Evolutionary conservation across 2,888 invertebrate species (phyloP).

Genomic region (Papilio protenor): DNA sequence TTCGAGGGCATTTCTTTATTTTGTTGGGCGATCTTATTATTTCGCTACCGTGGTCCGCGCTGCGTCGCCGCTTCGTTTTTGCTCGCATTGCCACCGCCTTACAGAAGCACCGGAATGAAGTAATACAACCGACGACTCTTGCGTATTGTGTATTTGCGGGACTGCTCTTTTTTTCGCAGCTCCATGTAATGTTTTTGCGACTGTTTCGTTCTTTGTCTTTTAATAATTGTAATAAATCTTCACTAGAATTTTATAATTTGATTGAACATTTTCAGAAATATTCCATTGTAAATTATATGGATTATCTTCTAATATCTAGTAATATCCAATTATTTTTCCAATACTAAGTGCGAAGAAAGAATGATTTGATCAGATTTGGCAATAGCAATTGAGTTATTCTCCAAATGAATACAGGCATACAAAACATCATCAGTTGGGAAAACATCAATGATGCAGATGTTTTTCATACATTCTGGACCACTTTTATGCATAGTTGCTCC

Average conservation of each 20-base stretch:
- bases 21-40: slow-evolving; percentile 84
- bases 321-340: neutral
- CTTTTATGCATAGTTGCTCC: neutral
- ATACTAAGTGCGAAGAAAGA: neutral
- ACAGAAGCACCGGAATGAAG: slow-evolving; percentile 77
- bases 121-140: slow-evolving; percentile 75
- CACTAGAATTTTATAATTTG: neutral
- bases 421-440: neutral
- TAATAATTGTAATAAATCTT: slow-evolving; percentile 58
- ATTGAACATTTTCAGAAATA: neutral
- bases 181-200: slow-evolving; percentile 68
- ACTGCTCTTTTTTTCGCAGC: slow-evolving; percentile 68
- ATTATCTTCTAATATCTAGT: neutral
- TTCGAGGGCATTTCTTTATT: slow-evolving; percentile 81
- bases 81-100: slow-evolving; percentile 62
- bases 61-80: slow-evolving; percentile 77
- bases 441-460: neutral
- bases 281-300: neutral
- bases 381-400: neutral
- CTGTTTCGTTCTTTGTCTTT: slow-evolving; percentile 64
- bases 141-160: slow-evolving; percentile 79
- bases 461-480: neutral
- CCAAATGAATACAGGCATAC: neutral
- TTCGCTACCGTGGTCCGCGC: slow-evolving; percentile 82
- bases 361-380: neutral